Conservation (phyloP, 2,797 vertebrate species). For the Oryzias sinensis region DNA sequence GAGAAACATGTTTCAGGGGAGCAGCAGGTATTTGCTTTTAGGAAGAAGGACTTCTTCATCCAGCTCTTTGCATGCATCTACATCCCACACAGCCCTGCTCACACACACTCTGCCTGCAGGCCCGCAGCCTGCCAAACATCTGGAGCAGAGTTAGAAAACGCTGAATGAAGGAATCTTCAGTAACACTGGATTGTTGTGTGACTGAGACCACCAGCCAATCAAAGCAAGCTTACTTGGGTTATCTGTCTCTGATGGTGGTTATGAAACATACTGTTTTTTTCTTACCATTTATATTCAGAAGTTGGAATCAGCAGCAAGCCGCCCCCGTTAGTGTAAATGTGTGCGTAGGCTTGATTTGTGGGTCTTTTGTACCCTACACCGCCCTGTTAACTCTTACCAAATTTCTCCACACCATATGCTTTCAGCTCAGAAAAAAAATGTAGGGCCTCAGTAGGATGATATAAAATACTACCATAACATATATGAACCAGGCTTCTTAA, state of each 20-base stretch:
- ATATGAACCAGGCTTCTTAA: constrained; percentile 54
- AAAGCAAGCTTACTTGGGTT: constrained; percentile 67
- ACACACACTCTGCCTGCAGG: constrained; percentile 36
- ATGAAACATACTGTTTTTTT: constrained; percentile 54
- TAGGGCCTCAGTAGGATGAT: constrained; percentile 60
- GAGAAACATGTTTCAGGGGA: constrained; percentile 23
- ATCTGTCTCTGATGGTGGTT: constrained; percentile 67
- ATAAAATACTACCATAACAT: constrained; percentile 73
- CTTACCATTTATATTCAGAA: constrained; percentile 52
- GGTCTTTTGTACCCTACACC: constrained; percentile 15
- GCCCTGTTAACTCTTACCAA: constrained; percentile 36
- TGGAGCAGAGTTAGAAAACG: constrained; percentile 74
- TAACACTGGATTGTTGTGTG: constrained; percentile 72
- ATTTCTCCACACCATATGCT: constrained; percentile 44
- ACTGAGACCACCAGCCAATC: constrained; percentile 66
- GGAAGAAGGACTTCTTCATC: constrained; percentile 47
- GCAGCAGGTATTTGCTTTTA: constrained; percentile 60
- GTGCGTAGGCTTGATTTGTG: constrained; percentile 22
- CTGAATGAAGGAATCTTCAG: constrained; percentile 79
- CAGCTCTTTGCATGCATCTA: constrained; percentile 35
- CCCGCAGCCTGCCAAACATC: constrained; percentile 73
- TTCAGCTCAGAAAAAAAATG: constrained; percentile 67
- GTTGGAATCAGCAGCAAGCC: constrained; percentile 38
- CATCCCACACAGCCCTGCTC: constrained; percentile 23
- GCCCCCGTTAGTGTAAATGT: constrained; percentile 23